These are phyloP conservation scores for Turritopsis rubra DNA, from an alignment of 30 jellyfish, hydroid and myxozoan genomes.

Conservation along the genomic window DNA sequence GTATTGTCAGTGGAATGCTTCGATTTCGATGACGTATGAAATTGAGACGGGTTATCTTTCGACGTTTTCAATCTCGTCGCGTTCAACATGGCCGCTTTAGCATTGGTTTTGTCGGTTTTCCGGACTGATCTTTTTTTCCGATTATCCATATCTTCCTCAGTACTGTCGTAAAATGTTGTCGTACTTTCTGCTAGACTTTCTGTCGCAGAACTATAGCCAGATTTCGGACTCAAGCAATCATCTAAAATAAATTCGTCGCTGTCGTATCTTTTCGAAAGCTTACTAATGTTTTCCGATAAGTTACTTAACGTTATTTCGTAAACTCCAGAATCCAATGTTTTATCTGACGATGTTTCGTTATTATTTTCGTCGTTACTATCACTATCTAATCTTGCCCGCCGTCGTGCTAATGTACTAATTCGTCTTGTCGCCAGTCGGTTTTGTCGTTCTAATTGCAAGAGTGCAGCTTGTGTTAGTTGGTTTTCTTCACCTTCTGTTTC, in stretches of 20 bases:
- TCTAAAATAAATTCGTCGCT: constrained; percentile 14
- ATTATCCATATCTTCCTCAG: constrained; percentile 24
- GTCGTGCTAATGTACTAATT: constrained; percentile 1
- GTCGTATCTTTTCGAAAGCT: constrained; percentile 9
- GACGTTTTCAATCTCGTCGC: constrained; percentile 10
- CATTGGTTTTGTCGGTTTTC: constrained; percentile 6
- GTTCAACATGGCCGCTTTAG: constrained; percentile 8
- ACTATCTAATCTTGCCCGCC: constrained; percentile 16
- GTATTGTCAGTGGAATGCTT: not conserved
- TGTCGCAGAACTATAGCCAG: constrained; percentile 21
- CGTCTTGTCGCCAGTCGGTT: not conserved
- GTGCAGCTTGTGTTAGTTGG: constrained; percentile 4
- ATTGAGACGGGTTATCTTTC: not conserved
- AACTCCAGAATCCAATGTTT: constrained; percentile 21
- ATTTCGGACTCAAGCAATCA: constrained; percentile 18
- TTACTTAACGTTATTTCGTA: constrained; percentile 16
- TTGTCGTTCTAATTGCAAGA: constrained; percentile 2
- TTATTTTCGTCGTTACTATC: constrained; percentile 31
- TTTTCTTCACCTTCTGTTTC: constrained; percentile 19
- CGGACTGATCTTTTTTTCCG: constrained; percentile 2
- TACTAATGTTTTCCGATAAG: constrained; percentile 17
- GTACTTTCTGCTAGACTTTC: constrained; percentile 19
- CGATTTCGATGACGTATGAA: not conserved
- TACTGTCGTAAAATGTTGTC: constrained; percentile 21
- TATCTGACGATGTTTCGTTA: constrained; percentile 25